Evolutionary conservation across 1,140 invertebrate genomes (phyloP).

Genomic region (Halyomorpha halys): DNA sequence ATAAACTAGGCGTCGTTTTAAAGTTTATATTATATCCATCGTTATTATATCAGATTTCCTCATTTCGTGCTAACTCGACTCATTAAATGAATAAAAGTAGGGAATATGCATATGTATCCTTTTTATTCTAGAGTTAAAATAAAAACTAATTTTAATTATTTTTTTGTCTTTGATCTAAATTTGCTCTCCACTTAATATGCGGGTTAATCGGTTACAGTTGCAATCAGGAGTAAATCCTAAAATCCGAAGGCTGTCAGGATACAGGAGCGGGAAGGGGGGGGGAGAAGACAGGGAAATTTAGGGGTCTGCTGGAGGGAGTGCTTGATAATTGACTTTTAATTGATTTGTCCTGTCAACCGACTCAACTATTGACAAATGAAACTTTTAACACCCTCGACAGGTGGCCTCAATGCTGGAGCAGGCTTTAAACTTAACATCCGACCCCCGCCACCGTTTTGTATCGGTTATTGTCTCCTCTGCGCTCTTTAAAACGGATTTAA

Average conservation of each 20-base stretch:
- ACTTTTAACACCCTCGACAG: slow-evolving; percentile 9
- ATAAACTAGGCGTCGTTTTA: too few relatives aligned
- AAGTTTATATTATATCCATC: too few relatives aligned
- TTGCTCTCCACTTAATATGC: too few relatives aligned
- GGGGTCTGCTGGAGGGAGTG: neutral
- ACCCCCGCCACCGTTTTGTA: neutral
- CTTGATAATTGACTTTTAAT: slow-evolving; percentile 8
- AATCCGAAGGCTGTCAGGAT: neutral
- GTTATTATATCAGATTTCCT: too few relatives aligned
- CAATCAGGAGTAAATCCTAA: too few relatives aligned
- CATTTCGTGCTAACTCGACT: too few relatives aligned
- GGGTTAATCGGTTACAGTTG: too few relatives aligned
- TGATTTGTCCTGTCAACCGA: slow-evolving; percentile 8
- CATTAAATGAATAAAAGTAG: too few relatives aligned
- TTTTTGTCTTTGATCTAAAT: too few relatives aligned
- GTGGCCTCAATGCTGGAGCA: neutral
- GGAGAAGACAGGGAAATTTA: neutral
- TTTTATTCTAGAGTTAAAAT: too few relatives aligned
- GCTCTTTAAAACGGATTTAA: neutral
- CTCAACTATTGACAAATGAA: slow-evolving; percentile 9
- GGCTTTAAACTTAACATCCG: neutral
- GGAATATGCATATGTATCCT: too few relatives aligned
- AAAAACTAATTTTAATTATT: too few relatives aligned
- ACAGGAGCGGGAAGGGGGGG: neutral
- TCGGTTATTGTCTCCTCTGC: neutral